Evolutionary conservation across 2,113 vertebrate species (phyloP).

Genomic region (Oryctolagus cuniculus): mOryCun1.1 NC_091436.1:112731501-112732000

Average conservation of each 20-base stretch:
- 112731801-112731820: slow-evolving; percentile 36
- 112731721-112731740: background rate
- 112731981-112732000: slow-evolving; percentile 87
- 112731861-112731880: slow-evolving; percentile 8
- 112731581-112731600: background rate
- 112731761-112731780: background rate
- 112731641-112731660: background rate
- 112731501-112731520: no score
- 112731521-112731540: background rate
- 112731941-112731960: slow-evolving; percentile 27
- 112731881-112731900: slow-evolving; percentile 54
- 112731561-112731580: background rate
- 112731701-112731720: slow-evolving; percentile 49
- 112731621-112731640: background rate
- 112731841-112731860: slow-evolving; percentile 41
- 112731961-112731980: slow-evolving; percentile 77
- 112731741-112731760: slow-evolving; percentile 54
- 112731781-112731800: background rate
- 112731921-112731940: slow-evolving; percentile 47
- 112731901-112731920: slow-evolving; percentile 55
- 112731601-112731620: background rate
- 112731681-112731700: slow-evolving; percentile 11
- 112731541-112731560: background rate
- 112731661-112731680: slow-evolving; percentile 5
- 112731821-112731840: slow-evolving; percentile 55